Evolutionary conservation across 2,797 vertebrate genomes (phyloP), one percentile per base, ranked within the genome.

Genomic region (Adelosebastes latens): DNA sequence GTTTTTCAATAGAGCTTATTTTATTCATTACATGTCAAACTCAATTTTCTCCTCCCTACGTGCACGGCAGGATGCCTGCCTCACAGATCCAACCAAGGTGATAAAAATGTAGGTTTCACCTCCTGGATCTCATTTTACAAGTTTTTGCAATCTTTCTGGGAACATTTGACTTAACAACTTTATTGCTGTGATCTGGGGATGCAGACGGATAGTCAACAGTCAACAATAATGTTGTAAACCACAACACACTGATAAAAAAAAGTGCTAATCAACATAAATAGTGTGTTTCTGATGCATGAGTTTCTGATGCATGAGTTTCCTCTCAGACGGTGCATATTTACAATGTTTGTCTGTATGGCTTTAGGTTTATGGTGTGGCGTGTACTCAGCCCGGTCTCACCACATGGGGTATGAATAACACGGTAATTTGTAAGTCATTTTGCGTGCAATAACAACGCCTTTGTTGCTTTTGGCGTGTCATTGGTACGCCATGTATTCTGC

Each of bases 11-110:
- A 11, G 11, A 61, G 5, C 20, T 84, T 56, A 20, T 75, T 83
- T 75, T 82, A 71, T 84, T 74, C 56, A 78, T 75, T 34, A 36
- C 27, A 73, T 71, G 64, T 55, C 66, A 9, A 56, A 72, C 36
- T 79, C 58, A n/a, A 2, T 79, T 56, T 66, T 29, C 42, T 61
- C 39, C 32, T 60, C 73, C 55, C 11, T n/a, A 4, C 32, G 71
- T 24, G n/a, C 61, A 25, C 24, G 20, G 69, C 78, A 16, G 12
- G 52, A 49, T 31, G 3, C 29, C 34, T 16, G 36, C 52, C 61
- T 74, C 34, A 63, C 72, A 18, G 27, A 65, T 78, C 34, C 25
- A 27, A 46, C 8, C n/a, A 25, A 36, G 14, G 32, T 20, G 52
- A 75, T 61, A 31, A 39, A 58, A 63, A 74, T 62, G 1, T 32